phyloP scores from a whole-genome alignment of 2,888 invertebrate genomes.

The Hypomecis atomaria region DNA sequence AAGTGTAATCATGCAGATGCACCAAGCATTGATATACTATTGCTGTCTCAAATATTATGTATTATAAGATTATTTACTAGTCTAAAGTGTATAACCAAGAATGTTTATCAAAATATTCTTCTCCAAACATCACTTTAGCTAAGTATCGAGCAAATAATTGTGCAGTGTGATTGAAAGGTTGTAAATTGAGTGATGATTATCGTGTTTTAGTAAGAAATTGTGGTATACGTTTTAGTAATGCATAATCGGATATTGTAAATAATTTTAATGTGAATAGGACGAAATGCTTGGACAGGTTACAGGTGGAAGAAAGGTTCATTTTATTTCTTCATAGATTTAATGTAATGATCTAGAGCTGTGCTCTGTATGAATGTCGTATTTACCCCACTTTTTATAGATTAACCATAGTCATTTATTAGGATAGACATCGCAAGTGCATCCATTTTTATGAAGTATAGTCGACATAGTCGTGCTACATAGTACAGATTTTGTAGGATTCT shows the following conservation, averaged over 20 bases:
- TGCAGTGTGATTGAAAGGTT: constrained; percentile 45
- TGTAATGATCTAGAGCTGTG: constrained; percentile 52
- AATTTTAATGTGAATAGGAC: constrained; percentile 39
- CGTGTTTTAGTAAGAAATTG: constrained; percentile 46
- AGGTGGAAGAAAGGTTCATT: constrained; percentile 6
- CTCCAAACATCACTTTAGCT: constrained; percentile 3
- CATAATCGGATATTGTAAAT: constrained; percentile 56
- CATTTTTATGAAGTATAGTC: no score
- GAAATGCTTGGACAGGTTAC: constrained; percentile 12
- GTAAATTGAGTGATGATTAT: constrained; percentile 45
- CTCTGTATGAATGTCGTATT: constrained; percentile 45
- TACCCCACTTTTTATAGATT: constrained; percentile 52
- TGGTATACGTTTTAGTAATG: constrained; percentile 70
- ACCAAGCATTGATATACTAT: constrained; percentile 19
- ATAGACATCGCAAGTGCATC: no score
- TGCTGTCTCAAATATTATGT: constrained; percentile 25
- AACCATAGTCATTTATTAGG: constrained; percentile 14
- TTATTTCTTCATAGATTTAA: constrained; percentile 14
- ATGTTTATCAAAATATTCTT: background rate
- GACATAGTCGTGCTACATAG: no score
- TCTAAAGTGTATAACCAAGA: background rate
- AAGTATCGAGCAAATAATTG: constrained; percentile 9
- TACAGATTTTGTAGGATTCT: no score
- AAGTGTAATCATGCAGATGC: constrained; percentile 16
- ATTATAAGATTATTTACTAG: constrained; percentile 8